Evolutionary conservation across 2,888 invertebrate genomes (phyloP), one percentile per base, ranked within the genome.

Genomic region (Chouioia cunea): DNA sequence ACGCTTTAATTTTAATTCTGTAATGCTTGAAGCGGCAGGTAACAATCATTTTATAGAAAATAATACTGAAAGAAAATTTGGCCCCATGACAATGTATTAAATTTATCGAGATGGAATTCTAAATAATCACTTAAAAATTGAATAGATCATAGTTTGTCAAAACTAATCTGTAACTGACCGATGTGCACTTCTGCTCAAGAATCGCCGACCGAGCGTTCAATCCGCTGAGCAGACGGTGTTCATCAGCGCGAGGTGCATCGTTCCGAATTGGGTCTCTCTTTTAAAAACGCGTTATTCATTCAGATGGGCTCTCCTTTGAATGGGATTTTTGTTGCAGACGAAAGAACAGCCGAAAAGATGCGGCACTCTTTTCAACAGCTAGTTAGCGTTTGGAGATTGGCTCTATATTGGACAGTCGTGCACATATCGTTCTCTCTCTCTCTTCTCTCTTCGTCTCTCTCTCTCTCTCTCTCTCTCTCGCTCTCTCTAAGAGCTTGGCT

Each of bases 381-480:
- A 85, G 85, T 85, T 85, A 85, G 84, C 82, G 79, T 20, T 20
- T 76, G 82, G 79, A 84, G 81, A 85, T 85, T 85, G 84, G 81
- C 79, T 80, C 78, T 79, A 81, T 80, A 60, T 50, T 52, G 59
- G 59, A 22, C 18, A 57, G 43, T 22, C 15, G 23, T 4, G 18
- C 22, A 43, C 16, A 6, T 3, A 36, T 57, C 48, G 57, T 54
- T 36, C 16, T 18, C 12, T 46, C 47, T 59, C 47, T 59, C 59
- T n/a, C n/a, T n/a, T n/a, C n/a, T n/a, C n/a, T n/a, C n/a, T n/a
- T n/a, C 15, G 18, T 12, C 15, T 44, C 44, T 59, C 22, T 59
- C 57, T 27, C 44, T 43, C 44, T 43, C 53, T 14, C 50, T 57
- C 46, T 46, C 46, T 46, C 46, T 46, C 46, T 44, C 46, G 15